These are phyloP conservation scores for Enteromius fasciolatus DNA, from an alignment of 2,797 vertebrate species.

Conservation along the genomic window DNA sequence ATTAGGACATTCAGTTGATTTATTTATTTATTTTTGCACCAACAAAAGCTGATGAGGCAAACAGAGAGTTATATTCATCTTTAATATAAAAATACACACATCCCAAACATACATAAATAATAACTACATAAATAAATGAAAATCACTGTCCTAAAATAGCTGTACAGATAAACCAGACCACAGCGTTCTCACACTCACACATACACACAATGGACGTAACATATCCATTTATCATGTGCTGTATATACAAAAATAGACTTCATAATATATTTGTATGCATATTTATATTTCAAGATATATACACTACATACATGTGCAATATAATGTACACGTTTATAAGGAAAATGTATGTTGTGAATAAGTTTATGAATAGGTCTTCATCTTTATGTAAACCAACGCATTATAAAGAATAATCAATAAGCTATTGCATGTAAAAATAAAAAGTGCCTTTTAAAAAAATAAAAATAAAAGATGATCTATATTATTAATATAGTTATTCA, in stretches of 20 bases:
- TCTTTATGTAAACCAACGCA: too few species aligned
- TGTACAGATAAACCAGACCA: not conserved
- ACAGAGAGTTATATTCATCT: constrained; percentile 2
- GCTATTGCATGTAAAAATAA: too few species aligned
- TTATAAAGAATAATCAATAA: too few species aligned
- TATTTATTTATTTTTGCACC: not conserved
- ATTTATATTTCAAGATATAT: not conserved
- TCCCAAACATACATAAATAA: not conserved
- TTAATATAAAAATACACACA: not conserved
- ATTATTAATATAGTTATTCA: too few species aligned
- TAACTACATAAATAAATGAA: not conserved
- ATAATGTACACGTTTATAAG: too few species aligned
- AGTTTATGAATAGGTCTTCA: too few species aligned
- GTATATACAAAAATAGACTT: not conserved
- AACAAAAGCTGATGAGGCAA: not conserved
- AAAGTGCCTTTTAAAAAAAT: too few species aligned
- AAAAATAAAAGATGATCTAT: too few species aligned
- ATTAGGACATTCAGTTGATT: constrained; percentile 6
- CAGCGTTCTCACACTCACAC: not conserved
- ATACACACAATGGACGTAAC: not conserved
- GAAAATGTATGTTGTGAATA: too few species aligned
- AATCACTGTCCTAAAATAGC: not conserved
- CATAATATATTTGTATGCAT: not conserved
- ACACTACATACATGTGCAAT: too few species aligned
- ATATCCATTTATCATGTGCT: not conserved